phyloP scores from a whole-genome alignment of 2,888 invertebrate genomes.

The Diarsia mendica region DNA sequence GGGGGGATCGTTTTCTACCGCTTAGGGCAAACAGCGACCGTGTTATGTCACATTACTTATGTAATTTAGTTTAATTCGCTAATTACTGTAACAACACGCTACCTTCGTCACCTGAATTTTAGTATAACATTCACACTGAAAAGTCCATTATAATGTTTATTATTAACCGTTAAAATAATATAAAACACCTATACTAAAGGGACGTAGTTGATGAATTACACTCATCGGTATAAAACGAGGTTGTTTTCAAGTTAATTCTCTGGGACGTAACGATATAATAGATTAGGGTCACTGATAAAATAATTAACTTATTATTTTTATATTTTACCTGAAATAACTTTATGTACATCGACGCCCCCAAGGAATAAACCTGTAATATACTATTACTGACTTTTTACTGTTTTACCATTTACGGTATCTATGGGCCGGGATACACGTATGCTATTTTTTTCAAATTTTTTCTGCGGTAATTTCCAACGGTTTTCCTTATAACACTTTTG shows the following conservation, averaged over 20 bases:
- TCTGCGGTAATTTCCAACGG: too few relatives aligned
- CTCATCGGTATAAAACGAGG: background rate
- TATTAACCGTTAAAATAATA: conserved; percentile 26
- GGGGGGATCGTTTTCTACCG: too few relatives aligned
- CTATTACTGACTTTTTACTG: too few relatives aligned
- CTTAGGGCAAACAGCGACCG: background rate
- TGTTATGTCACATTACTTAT: background rate
- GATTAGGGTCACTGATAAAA: conserved; percentile 29
- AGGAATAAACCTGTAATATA: too few relatives aligned
- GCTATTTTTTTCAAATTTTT: too few relatives aligned
- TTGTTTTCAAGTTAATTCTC: conserved; percentile 1
- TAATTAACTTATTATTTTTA: conserved; percentile 28
- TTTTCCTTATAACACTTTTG: too few relatives aligned
- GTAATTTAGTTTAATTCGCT: background rate
- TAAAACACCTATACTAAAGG: background rate
- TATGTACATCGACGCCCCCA: too few relatives aligned
- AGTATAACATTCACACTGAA: conserved; percentile 2
- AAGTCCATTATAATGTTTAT: conserved; percentile 21
- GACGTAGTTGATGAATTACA: conserved; percentile 5
- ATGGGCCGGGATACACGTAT: too few relatives aligned
- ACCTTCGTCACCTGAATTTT: background rate
- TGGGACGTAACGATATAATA: conserved; percentile 14
- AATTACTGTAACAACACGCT: background rate
- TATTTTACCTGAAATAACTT: conserved; percentile 16
- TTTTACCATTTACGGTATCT: too few relatives aligned